Evolutionary conservation across 2,113 vertebrate species (phyloP).

Genomic region (Scortum barcoo): DNA sequence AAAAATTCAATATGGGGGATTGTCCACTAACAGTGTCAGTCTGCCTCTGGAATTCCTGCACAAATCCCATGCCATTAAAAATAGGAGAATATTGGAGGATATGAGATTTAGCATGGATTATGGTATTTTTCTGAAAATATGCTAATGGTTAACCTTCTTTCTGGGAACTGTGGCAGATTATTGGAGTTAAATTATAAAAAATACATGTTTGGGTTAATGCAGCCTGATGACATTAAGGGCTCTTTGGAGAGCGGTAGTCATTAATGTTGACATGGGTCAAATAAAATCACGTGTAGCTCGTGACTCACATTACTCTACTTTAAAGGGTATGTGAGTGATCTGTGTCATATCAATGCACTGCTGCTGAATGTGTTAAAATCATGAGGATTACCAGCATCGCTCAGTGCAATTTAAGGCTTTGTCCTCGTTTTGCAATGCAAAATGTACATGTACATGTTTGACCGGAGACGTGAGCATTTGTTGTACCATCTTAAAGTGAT

Average conservation of each 20-base stretch:
- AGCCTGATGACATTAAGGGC: slow-evolving; percentile 59
- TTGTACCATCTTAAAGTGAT: background rate
- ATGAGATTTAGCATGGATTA: slow-evolving; percentile 74
- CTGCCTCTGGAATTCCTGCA: slow-evolving; percentile 34
- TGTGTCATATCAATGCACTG: background rate
- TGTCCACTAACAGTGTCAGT: slow-evolving; percentile 27
- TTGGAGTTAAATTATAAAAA: slow-evolving; percentile 44
- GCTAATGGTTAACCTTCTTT: slow-evolving; percentile 47
- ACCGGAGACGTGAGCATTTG: slow-evolving; percentile 25
- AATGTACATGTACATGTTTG: slow-evolving; percentile 35
- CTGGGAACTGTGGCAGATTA: slow-evolving; percentile 63
- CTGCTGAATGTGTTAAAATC: slow-evolving; percentile 35
- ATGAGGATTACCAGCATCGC: slow-evolving; percentile 46
- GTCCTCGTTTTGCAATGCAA: slow-evolving; percentile 21
- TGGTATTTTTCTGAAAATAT: slow-evolving; percentile 69
- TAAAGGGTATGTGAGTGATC: slow-evolving; percentile 25
- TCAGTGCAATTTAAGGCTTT: slow-evolving; percentile 26
- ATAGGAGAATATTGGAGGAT: slow-evolving; percentile 54
- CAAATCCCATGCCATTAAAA: slow-evolving; percentile 49
- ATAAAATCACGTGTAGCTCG: slow-evolving; percentile 34
- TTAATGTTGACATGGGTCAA: slow-evolving; percentile 48
- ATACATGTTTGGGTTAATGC: slow-evolving; percentile 42
- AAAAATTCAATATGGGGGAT: slow-evolving; percentile 11
- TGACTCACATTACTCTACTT: slow-evolving; percentile 44
- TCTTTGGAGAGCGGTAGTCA: slow-evolving; percentile 42